Base-by-base conservation (phyloP, 92 coral and sea anemone genomes). In the Galaxea fascicularis region DNA sequence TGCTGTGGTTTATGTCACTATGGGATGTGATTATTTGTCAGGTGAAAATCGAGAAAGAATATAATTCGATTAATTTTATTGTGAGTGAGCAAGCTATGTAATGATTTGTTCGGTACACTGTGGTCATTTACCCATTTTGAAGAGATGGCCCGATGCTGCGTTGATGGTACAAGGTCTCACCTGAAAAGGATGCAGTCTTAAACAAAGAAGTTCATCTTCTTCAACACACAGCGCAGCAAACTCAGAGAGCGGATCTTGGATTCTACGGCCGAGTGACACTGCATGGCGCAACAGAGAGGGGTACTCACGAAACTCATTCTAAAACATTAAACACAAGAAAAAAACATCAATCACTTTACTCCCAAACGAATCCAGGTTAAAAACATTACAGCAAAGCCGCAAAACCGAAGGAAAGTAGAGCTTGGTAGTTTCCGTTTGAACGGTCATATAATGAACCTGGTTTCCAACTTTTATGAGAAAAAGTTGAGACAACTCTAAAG, bases 261-360 rank as follows among this genome's bases (percentile, higher is more conserved):
- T 86, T 45, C 97, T 91, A 11, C 99, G 98, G 77, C 99, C 99
- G 41, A 96, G 88, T 8, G 99, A 96, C 90, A 94, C 92, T 17
- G 99, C 99, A 85, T 95, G 92, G 26, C 99, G 94, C 26, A 96
- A 82, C 21, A 95, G 90, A 16, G 97, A 80, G 30, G 99, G 99
- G 79, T 96, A 96, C 92, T 96, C 99, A 35, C 98, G 95, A 57
- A 94, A 92, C 91, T 96, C 99, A 60, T 92, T 89, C 99, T 96
- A 84, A 2, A 65, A 52, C 44, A 70, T 20, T 2, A 53, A 75
- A 8, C 31, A 70, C 66, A 75, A 56, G 13, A 28, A 13, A 63
- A 41, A 41, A 10, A 15, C 16, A 30, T n/a, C 25, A 5, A 21
- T 15, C 54, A 72, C 10, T 20, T 39, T 3, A 5, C 13, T 4